Conservation (phyloP, 2,888 invertebrate genomes). For the Thera obeliscata region DNA sequence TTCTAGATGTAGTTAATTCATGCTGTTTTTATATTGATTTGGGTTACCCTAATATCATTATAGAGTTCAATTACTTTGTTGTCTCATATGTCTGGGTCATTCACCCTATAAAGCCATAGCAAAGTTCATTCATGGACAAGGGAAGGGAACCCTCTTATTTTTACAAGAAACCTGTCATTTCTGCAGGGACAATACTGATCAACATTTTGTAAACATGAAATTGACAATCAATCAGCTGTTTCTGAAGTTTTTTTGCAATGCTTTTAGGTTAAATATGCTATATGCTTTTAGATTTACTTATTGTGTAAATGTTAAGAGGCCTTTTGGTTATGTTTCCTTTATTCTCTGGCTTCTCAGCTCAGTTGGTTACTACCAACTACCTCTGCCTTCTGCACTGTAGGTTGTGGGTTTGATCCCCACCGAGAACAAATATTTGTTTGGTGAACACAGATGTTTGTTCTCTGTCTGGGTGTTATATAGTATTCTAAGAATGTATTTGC, state of each 20-base stretch:
- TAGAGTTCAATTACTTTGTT: neutral
- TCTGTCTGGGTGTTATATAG: too few species aligned
- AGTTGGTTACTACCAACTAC: too few species aligned
- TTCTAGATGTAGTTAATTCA: neutral
- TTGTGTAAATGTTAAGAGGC: neutral
- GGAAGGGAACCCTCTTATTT: neutral
- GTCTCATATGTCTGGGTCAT: neutral
- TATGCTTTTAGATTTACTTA: neutral
- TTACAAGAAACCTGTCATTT: constrained; percentile 6
- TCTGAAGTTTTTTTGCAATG: constrained; percentile 3
- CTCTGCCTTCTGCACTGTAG: too few species aligned
- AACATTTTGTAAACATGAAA: constrained; percentile 14
- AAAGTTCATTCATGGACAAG: neutral
- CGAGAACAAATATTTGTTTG: too few species aligned
- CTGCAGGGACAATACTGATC: neutral
- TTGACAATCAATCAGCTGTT: constrained; percentile 24
- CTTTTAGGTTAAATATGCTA: neutral
- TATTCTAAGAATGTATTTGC: too few species aligned
- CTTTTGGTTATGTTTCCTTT: too few species aligned
- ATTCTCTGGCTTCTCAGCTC: too few species aligned
- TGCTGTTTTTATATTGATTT: neutral
- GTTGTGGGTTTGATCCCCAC: too few species aligned
- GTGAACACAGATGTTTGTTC: too few species aligned
- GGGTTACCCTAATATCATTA: neutral
- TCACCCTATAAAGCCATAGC: neutral